These are phyloP conservation scores for Orchestia grillus DNA, from an alignment of 1,140 invertebrate genomes.

Conservation along the genomic window DNA sequence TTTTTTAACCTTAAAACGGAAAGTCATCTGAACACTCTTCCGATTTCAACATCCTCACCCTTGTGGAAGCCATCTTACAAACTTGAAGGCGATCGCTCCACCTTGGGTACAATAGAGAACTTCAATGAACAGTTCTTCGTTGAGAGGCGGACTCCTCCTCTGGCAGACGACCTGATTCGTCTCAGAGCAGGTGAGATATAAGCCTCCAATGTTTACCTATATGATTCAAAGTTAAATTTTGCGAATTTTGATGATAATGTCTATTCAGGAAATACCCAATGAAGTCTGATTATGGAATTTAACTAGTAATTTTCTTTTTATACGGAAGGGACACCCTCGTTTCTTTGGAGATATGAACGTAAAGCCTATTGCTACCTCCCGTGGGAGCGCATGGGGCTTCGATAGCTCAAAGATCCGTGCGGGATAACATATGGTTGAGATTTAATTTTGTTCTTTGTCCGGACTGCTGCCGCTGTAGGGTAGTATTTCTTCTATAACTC, in stretches of 20 bases:
- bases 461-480: too few relatives aligned
- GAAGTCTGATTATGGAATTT: neutral
- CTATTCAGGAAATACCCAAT: neutral
- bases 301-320: neutral
- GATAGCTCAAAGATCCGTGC: too few relatives aligned
- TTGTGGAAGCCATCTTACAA: constrained; percentile 5
- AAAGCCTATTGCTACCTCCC: too few relatives aligned
- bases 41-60: neutral
- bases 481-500: too few relatives aligned
- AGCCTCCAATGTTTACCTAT: neutral
- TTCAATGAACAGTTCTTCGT: neutral
- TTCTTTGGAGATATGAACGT: neutral
- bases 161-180: neutral
- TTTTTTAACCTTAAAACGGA: constrained; percentile 7
- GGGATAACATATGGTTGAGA: too few relatives aligned
- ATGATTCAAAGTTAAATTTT: neutral
- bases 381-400: too few relatives aligned
- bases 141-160: neutral
- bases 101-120: neutral
- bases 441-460: too few relatives aligned
- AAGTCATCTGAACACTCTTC: neutral
- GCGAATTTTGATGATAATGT: too few relatives aligned
- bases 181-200: neutral
- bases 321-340: neutral
- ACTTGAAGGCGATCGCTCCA: neutral